Evolutionary conservation across 2,113 vertebrate genomes (phyloP).

Genomic region (Siniperca chuatsi): DNA sequence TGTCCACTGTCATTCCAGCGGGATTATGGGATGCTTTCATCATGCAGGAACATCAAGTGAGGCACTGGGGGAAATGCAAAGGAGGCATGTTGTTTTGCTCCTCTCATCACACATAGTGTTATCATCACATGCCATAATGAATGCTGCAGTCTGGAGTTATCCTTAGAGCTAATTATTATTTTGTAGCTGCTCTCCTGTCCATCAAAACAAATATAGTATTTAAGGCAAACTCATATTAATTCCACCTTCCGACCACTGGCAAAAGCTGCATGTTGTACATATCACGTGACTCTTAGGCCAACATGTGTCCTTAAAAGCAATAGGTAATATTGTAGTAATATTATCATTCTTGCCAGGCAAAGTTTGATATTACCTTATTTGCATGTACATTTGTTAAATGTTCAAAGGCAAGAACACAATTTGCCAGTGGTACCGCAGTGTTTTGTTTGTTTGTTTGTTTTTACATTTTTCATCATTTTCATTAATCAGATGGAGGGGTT

Average conservation of each 20-base stretch:
- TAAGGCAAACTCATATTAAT: slow-evolving; percentile 26
- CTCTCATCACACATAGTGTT: slow-evolving; percentile 73
- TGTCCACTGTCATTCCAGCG: slow-evolving; percentile 80
- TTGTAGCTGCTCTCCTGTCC: slow-evolving; percentile 59
- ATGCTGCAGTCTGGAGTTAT: slow-evolving; percentile 59
- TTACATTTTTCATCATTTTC: background rate
- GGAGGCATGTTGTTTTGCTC: slow-evolving; percentile 71
- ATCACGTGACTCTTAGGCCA: background rate
- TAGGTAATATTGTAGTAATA: background rate
- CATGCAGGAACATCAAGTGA: slow-evolving; percentile 74
- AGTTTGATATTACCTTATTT: background rate
- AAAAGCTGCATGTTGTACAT: background rate
- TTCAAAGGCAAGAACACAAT: background rate
- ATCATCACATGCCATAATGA: slow-evolving; percentile 74
- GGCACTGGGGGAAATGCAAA: slow-evolving; percentile 66
- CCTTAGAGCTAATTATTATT: slow-evolving; percentile 67
- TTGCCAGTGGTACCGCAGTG: background rate
- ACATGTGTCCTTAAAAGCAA: background rate
- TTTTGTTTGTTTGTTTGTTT: slow-evolving; percentile 1
- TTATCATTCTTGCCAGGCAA: too few relatives aligned
- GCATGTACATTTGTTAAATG: background rate
- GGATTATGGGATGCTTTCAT: slow-evolving; percentile 82
- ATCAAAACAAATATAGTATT: slow-evolving; percentile 53
- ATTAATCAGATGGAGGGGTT: background rate
- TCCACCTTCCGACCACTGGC: slow-evolving; percentile 23